Conservation (phyloP, 2,113 vertebrate species). For the Meles meles region DNA sequence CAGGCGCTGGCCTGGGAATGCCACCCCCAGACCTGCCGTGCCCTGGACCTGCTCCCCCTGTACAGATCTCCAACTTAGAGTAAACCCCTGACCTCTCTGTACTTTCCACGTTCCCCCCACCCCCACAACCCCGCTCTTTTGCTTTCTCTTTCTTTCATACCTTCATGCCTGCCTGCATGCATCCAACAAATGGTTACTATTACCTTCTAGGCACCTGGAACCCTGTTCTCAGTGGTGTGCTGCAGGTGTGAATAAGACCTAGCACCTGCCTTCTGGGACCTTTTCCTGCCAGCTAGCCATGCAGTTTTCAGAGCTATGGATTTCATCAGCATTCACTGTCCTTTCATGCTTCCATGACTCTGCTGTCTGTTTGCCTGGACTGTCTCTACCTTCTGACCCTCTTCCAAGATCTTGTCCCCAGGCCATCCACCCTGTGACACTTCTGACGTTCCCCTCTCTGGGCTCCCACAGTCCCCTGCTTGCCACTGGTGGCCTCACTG, state of each 20-base stretch:
- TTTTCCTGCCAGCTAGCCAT: neutral
- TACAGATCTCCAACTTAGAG: neutral
- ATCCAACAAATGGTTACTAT: neutral
- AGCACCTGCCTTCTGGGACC: neutral
- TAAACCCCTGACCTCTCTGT: neutral
- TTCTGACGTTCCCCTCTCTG: neutral
- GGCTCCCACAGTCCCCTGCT: neutral
- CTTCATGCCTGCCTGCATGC: neutral
- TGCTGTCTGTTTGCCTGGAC: neutral
- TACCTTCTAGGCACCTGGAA: neutral
- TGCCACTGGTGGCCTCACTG: neutral
- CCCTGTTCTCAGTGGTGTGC: neutral
- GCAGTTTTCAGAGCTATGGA: neutral
- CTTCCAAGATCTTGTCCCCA: neutral
- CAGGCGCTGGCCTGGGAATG: neutral
- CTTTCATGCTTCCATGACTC: neutral
- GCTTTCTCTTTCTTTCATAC: neutral
- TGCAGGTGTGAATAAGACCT: neutral
- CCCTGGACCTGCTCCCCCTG: neutral
- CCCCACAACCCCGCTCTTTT: neutral
- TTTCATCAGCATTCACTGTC: neutral
- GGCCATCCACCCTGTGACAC: neutral
- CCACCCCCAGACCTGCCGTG: rapidly evolving
- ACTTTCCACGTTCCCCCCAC: neutral
- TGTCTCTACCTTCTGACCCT: neutral